These are phyloP conservation scores for Oncorhynchus gorbuscha DNA, from an alignment of 2,113 vertebrate genomes.

Conservation along the genomic window DNA sequence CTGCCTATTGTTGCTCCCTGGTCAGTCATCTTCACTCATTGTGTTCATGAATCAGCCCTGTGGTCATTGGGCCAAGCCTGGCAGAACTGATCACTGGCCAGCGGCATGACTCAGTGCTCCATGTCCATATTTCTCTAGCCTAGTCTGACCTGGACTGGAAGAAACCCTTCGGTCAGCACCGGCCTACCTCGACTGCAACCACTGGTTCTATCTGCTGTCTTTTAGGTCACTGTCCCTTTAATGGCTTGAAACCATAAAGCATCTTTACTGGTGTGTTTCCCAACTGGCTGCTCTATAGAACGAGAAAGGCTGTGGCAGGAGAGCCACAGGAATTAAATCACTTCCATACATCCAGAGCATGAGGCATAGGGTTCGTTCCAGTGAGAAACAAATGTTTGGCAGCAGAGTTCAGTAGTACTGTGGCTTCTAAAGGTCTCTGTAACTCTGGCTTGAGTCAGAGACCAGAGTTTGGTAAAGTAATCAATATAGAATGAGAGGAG, in stretches of 20 bases:
- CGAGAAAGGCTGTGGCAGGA: no score
- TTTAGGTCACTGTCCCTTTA: slow-evolving; percentile 1
- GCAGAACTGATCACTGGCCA: no score
- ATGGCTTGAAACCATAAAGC: not conserved
- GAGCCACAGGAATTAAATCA: not conserved
- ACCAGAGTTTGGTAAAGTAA: no score
- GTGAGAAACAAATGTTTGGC: not conserved
- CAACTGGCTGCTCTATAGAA: not conserved
- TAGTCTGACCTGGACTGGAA: not conserved
- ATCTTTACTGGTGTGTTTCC: slow-evolving; percentile 1
- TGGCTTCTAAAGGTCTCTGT: not conserved
- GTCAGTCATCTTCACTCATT: no score
- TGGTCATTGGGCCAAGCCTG: no score
- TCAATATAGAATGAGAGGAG: no score
- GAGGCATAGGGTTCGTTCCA: not conserved
- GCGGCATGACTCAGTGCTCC: no score
- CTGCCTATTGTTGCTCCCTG: no score
- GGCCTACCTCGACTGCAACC: not conserved
- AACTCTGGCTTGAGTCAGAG: not conserved
- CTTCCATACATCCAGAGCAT: not conserved
- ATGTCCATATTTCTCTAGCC: not conserved
- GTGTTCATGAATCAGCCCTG: no score
- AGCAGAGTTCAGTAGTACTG: not conserved
- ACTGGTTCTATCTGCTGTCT: not conserved
- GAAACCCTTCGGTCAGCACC: not conserved